A percentile compares a stretch with the other conserved stretches of the same genome.
phyloP scores from a whole-genome alignment of 2,113 vertebrate genomes.

The Pitta sordida region DNA sequence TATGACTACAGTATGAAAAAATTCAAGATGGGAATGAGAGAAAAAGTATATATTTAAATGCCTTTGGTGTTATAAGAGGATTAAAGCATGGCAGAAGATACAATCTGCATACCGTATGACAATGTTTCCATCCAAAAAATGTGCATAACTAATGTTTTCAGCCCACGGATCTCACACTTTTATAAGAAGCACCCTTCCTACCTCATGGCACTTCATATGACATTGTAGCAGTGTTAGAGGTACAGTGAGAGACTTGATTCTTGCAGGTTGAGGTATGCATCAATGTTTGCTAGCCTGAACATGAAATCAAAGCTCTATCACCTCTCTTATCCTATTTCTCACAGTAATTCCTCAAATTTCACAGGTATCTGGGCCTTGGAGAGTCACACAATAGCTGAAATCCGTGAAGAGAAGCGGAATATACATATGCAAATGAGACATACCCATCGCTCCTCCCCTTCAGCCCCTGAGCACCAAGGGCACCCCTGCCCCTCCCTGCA shows the following conservation, averaged over 20 bases:
- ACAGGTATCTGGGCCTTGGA: too few relatives aligned
- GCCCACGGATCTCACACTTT: background rate
- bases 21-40: background rate
- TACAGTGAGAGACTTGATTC: background rate
- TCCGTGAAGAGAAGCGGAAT: too few relatives aligned
- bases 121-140: background rate
- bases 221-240: background rate
- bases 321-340: background rate
- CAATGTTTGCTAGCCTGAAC: background rate
- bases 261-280: background rate
- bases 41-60: background rate
- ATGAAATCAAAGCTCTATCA: background rate
- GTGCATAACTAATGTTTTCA: background rate
- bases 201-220: background rate
- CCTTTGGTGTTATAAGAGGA: background rate
- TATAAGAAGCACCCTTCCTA: background rate
- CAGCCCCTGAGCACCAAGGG: too few relatives aligned
- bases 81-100: background rate
- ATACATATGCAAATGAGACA: too few relatives aligned
- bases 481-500: too few relatives aligned
- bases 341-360: too few relatives aligned
- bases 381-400: too few relatives aligned
- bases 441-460: too few relatives aligned
- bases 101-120: background rate
- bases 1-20: background rate